phyloP scores from a whole-genome alignment of 2,888 invertebrate genomes.

The Heliconius ethilla region DNA sequence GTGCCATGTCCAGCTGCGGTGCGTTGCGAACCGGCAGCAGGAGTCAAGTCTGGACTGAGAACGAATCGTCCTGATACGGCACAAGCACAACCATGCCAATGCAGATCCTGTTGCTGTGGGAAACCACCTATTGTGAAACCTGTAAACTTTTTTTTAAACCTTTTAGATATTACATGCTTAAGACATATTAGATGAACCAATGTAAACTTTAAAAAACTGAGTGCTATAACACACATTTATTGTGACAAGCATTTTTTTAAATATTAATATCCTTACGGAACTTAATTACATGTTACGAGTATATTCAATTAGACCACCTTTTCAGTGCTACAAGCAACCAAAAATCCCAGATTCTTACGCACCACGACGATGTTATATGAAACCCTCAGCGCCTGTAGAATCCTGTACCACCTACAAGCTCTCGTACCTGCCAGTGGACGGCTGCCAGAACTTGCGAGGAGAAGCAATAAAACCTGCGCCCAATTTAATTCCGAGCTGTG shows the following conservation, averaged over 20 bases:
- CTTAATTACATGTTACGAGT: no score
- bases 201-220: no score
- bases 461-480: constrained; percentile 59
- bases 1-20: constrained; percentile 66
- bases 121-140: constrained; percentile 65
- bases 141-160: constrained; percentile 48
- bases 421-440: constrained; percentile 81
- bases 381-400: constrained; percentile 82
- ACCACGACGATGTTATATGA: constrained; percentile 79
- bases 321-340: constrained; percentile 81
- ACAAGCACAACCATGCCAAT: constrained; percentile 65
- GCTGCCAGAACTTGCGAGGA: constrained; percentile 68
- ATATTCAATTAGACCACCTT: background rate
- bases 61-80: constrained; percentile 62
- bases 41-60: constrained; percentile 63
- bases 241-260: no score
- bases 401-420: constrained; percentile 84
- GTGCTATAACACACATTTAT: no score
- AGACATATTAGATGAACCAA: no score
- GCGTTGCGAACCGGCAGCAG: constrained; percentile 65
- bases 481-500: constrained; percentile 70
- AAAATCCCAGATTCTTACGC: constrained; percentile 81
- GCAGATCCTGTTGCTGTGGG: constrained; percentile 70
- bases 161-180: background rate
- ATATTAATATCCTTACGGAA: no score